Evolutionary conservation across 2,888 invertebrate species (phyloP).

Genomic region (Cheilosia grossa): DNA sequence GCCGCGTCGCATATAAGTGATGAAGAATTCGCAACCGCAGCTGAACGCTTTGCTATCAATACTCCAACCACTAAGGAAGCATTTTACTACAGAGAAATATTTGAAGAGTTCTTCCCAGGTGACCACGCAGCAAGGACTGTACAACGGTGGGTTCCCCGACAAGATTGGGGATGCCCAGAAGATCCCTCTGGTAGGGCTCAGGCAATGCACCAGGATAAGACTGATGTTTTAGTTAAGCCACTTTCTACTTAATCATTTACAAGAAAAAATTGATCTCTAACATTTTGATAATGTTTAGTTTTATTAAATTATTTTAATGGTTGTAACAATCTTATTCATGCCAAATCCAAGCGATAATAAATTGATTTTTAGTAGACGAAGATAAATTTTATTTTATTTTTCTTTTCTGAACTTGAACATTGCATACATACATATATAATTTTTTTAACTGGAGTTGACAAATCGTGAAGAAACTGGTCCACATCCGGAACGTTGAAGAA

Average conservation of each 20-base stretch:
- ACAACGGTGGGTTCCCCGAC: constrained; percentile 81
- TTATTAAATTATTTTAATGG: too few relatives aligned
- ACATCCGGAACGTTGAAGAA: constrained; percentile 94
- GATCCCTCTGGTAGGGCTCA: constrained; percentile 83
- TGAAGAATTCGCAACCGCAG: constrained; percentile 84
- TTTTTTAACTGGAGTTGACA: constrained; percentile 87
- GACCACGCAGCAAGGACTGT: constrained; percentile 81
- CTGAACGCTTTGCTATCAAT: constrained; percentile 86
- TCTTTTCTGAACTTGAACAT: too few relatives aligned
- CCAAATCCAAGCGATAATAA: neutral
- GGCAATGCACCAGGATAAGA: constrained; percentile 77
- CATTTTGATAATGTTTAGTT: too few relatives aligned
- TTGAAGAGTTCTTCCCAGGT: constrained; percentile 81
- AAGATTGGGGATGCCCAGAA: constrained; percentile 83
- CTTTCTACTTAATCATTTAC: neutral
- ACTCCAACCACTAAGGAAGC: constrained; percentile 91
- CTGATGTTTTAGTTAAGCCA: constrained; percentile 17
- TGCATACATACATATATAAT: constrained; percentile 84
- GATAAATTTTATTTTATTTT: neutral
- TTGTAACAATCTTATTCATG: too few relatives aligned
- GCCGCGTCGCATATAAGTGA: constrained; percentile 87
- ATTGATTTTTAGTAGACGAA: neutral
- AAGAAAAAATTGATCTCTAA: too few relatives aligned
- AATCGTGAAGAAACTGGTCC: constrained; percentile 89
- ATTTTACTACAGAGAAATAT: constrained; percentile 86